phyloP scores from a whole-genome alignment of 2,888 invertebrate genomes.

The Agrilus cyanescens region DNA sequence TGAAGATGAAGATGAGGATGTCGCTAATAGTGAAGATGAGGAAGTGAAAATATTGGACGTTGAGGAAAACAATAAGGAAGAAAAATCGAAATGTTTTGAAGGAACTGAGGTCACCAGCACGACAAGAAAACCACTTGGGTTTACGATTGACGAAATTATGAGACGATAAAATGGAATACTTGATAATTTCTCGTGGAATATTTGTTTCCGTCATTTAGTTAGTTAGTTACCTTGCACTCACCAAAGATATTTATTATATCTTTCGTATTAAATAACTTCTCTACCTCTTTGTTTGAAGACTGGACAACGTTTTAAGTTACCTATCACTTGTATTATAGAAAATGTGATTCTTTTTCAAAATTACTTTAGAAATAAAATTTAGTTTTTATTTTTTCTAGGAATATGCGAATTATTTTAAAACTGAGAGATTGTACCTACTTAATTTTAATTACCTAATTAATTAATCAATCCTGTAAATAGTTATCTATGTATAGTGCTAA shows the following conservation, averaged over 20 bases:
- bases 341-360: no score
- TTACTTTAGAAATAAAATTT: no score
- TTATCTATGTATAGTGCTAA: no score
- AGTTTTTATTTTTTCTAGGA: no score
- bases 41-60: slow-evolving; percentile 16
- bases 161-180: slow-evolving; percentile 52
- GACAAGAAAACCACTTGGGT: slow-evolving; percentile 50
- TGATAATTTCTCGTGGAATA: background rate
- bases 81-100: slow-evolving; percentile 9
- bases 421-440: no score
- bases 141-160: slow-evolving; percentile 84
- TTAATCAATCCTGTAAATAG: no score
- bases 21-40: slow-evolving; percentile 5
- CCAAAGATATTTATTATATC: slow-evolving; percentile 6
- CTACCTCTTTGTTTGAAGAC: slow-evolving; percentile 12
- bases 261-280: background rate
- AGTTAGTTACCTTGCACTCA: background rate
- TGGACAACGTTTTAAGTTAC: slow-evolving; percentile 9
- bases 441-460: no score
- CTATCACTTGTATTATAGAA: background rate
- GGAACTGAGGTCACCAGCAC: slow-evolving; percentile 5
- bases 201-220: slow-evolving; percentile 1
- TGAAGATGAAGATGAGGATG: slow-evolving; percentile 4
- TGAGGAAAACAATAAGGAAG: slow-evolving; percentile 12
- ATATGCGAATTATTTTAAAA: no score